phyloP scores from a whole-genome alignment of 2,113 vertebrate genomes.

The Sebastes schlegelii region DNA sequence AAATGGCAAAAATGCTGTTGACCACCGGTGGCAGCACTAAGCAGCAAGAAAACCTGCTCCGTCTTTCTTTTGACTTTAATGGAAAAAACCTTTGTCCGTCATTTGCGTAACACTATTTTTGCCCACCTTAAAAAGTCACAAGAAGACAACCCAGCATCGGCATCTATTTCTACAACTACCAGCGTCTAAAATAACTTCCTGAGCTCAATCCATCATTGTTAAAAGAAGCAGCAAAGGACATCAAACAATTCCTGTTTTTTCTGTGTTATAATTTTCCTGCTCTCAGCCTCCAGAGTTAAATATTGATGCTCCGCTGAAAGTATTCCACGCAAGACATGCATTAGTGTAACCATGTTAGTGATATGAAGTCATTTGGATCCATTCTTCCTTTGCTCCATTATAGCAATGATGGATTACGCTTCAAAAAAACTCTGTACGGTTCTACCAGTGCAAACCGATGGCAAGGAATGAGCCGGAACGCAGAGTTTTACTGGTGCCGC shows the following conservation, averaged over 20 bases:
- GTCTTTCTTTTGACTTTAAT: conserved; percentile 2
- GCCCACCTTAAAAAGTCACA: neutral
- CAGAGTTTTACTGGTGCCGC: conserved; percentile 36
- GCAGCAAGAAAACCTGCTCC: neutral
- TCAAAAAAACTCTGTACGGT: neutral
- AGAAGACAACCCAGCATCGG: no score
- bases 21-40: conserved; percentile 8
- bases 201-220: conserved; percentile 30
- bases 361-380: conserved; percentile 18
- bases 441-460: conserved; percentile 21
- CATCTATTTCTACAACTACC: neutral
- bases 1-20: neutral
- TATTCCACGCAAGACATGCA: conserved; percentile 29
- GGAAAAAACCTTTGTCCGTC: neutral
- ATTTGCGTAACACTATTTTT: neutral
- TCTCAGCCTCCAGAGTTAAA: conserved; percentile 24
- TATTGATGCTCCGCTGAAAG: conserved; percentile 22
- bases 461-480: conserved; percentile 49
- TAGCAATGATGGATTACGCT: conserved; percentile 31
- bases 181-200: neutral
- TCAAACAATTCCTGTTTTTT: conserved; percentile 22
- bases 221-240: conserved; percentile 29
- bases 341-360: conserved; percentile 40
- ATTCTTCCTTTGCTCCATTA: conserved; percentile 26
- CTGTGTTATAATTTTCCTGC: conserved; percentile 4